phyloP scores from a whole-genome alignment of 2,797 vertebrate genomes.

The Muscicapa striata region DNA sequence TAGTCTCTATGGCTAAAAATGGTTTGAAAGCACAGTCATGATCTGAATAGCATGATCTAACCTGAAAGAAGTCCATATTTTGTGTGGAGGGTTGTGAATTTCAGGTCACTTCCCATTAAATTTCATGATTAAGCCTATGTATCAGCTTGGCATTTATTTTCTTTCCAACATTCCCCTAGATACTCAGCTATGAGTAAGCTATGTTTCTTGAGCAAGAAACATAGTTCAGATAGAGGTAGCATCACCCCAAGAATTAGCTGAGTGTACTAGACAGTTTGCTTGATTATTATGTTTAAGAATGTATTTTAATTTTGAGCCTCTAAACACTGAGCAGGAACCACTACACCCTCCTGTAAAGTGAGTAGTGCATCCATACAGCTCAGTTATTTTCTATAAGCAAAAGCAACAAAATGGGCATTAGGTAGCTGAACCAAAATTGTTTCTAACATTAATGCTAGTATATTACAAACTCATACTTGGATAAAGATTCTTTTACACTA shows the following conservation, averaged over 20 bases:
- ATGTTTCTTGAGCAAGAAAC: neutral
- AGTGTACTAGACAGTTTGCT: neutral
- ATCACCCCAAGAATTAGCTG: neutral
- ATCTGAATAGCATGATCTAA: neutral
- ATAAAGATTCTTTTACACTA: neutral
- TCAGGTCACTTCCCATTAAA: neutral
- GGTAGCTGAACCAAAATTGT: neutral
- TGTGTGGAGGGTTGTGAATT: neutral
- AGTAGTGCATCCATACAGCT: neutral
- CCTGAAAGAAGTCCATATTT: neutral
- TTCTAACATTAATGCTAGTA: neutral
- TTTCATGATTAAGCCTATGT: neutral
- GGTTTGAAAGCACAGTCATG: neutral
- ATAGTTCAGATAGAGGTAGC: neutral
- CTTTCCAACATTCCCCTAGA: neutral
- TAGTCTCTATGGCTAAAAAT: neutral
- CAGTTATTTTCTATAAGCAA: neutral
- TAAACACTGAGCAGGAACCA: neutral
- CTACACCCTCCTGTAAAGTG: neutral
- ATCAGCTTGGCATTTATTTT: neutral
- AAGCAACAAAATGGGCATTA: neutral
- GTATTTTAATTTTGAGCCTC: neutral
- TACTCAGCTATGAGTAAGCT: neutral
- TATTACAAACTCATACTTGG: neutral
- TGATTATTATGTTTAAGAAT: neutral